A percentile compares a stretch with the other conserved stretches of the same genome.
phyloP scores from a whole-genome alignment of 2,797 vertebrate species.

The Heliangelus exortis region DNA sequence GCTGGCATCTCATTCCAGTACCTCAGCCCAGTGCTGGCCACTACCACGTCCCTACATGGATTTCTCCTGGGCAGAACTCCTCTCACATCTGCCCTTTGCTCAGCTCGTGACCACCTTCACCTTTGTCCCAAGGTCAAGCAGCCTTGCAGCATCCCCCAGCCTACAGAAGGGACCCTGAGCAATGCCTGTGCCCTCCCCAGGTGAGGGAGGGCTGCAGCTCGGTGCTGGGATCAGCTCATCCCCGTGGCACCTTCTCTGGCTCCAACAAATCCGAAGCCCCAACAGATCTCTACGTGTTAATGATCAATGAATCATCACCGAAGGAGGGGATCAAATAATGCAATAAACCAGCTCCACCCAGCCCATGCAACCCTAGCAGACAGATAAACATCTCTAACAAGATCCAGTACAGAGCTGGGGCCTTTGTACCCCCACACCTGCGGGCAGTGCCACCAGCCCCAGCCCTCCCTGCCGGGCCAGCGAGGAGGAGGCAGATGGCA shows the following conservation, averaged over 20 bases:
- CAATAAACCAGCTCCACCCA: background rate
- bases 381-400: background rate
- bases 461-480: rapidly evolving
- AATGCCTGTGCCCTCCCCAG: background rate
- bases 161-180: background rate
- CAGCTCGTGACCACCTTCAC: background rate
- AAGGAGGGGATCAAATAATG: background rate
- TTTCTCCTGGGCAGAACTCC: constrained; percentile 53
- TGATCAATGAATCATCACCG: background rate
- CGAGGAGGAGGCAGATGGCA: rapidly evolving
- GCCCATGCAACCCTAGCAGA: rapidly evolving
- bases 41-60: background rate
- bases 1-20: background rate
- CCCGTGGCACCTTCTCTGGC: background rate
- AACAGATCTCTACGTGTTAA: rapidly evolving
- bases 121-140: background rate
- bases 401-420: rapidly evolving
- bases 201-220: background rate
- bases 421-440: background rate
- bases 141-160: background rate
- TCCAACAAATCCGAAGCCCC: rapidly evolving
- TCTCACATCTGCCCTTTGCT: constrained; percentile 49
- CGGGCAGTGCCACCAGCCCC: background rate
- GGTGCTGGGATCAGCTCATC: background rate
- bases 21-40: background rate